A percentile compares a stretch with the other conserved stretches of the same genome.
Conservation (phyloP, 1,140 invertebrate species). For the Saccostrea echinata region DNA sequence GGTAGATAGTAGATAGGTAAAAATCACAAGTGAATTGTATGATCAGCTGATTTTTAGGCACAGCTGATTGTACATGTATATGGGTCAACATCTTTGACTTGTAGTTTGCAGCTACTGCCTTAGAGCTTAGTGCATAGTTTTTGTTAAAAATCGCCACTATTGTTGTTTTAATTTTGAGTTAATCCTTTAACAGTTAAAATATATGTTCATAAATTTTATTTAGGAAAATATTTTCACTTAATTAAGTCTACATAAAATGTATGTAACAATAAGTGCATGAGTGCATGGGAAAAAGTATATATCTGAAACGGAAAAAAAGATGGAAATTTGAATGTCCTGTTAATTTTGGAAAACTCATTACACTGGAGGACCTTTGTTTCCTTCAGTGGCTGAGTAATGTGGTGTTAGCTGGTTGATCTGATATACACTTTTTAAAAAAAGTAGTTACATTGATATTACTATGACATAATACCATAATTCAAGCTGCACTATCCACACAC, state of each 20-base stretch:
- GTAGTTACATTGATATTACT: background rate
- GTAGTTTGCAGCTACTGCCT: background rate
- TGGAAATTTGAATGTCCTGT: background rate
- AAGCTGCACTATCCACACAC: background rate
- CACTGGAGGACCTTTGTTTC: background rate
- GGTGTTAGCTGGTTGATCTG: background rate
- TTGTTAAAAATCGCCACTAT: background rate
- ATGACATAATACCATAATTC: background rate
- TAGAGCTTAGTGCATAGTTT: background rate
- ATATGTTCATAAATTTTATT: background rate
- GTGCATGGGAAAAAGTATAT: too few relatives aligned
- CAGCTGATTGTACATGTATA: conserved; percentile 23
- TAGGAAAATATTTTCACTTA: background rate
- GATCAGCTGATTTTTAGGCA: background rate
- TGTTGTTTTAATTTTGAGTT: background rate
- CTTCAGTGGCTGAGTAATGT: background rate
- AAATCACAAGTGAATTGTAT: conserved; percentile 14
- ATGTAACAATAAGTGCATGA: too few relatives aligned
- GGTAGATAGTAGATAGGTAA: background rate
- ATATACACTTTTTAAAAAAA: background rate
- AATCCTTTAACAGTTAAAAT: background rate
- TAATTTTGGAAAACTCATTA: background rate
- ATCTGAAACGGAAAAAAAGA: too few relatives aligned
- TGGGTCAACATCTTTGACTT: conserved; percentile 11
- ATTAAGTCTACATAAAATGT: too few relatives aligned